Evolutionary conservation across 23 tunicate species (phyloP).

Genomic region (Diplosoma virens): DNA sequence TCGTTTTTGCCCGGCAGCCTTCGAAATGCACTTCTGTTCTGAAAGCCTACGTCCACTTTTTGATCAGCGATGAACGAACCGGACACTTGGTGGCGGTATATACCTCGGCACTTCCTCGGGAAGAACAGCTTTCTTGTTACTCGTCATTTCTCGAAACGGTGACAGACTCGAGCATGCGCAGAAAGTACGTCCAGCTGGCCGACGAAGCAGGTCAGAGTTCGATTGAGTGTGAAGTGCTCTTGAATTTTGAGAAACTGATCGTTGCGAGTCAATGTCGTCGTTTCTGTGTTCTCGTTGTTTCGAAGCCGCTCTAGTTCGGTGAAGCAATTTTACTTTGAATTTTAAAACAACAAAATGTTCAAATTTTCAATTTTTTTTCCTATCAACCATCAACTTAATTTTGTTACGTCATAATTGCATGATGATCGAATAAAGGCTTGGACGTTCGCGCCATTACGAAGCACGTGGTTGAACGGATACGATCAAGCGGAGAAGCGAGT

Average conservation of each 20-base stretch:
- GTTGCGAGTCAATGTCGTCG: too few species aligned
- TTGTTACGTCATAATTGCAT: too few species aligned
- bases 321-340: too few species aligned
- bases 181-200: conserved; percentile 64
- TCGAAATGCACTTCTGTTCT: conserved; percentile 44
- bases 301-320: too few species aligned
- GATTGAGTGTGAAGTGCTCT: too few species aligned
- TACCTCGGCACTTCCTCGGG: conserved; percentile 51
- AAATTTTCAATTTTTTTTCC: background rate
- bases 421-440: too few species aligned
- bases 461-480: conserved; percentile 76
- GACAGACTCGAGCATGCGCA: conserved; percentile 40
- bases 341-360: too few species aligned
- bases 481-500: conserved; percentile 32
- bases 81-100: conserved; percentile 74
- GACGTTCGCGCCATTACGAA: conserved; percentile 79
- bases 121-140: conserved; percentile 50
- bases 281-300: too few species aligned
- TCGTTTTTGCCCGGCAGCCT: background rate
- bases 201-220: conserved; percentile 78
- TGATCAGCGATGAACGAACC: conserved; percentile 56
- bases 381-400: too few species aligned
- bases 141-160: conserved; percentile 59
- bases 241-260: too few species aligned
- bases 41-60: conserved; percentile 53